phyloP scores from a whole-genome alignment of 2,888 invertebrate species.

The Brachyopa scutellaris region DNA sequence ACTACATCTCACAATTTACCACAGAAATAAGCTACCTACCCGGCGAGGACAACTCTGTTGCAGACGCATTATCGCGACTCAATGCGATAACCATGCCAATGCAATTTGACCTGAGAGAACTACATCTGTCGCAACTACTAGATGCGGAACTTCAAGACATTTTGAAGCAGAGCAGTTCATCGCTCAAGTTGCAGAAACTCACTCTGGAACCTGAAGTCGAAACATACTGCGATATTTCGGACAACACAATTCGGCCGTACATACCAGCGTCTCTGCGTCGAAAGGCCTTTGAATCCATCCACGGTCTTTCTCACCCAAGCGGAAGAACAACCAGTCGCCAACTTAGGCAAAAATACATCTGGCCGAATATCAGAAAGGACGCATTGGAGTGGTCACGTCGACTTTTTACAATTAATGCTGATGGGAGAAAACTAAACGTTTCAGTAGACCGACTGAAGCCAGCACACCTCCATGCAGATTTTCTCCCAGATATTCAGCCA shows the following conservation, averaged over 20 bases:
- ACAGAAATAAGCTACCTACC: constrained; percentile 24
- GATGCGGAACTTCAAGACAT: constrained; percentile 10
- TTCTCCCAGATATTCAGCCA: too few relatives aligned
- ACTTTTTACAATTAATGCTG: constrained; percentile 11
- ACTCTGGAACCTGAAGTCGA: background rate
- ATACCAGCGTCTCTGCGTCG: too few relatives aligned
- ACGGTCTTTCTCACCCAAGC: too few relatives aligned
- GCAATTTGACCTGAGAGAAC: too few relatives aligned
- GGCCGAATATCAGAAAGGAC: constrained; percentile 31
- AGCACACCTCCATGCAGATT: background rate
- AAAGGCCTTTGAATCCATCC: too few relatives aligned
- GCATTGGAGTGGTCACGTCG: constrained; percentile 33
- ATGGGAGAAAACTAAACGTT: constrained; percentile 16
- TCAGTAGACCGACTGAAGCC: constrained; percentile 39
- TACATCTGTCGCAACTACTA: too few relatives aligned
- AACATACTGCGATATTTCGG: constrained; percentile 43
- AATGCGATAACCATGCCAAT: constrained; percentile 31
- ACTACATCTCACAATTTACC: constrained; percentile 39
- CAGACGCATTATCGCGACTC: constrained; percentile 37
- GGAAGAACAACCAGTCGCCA: too few relatives aligned
- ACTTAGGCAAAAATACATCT: too few relatives aligned
- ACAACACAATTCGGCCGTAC: too few relatives aligned
- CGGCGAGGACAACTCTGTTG: constrained; percentile 35
- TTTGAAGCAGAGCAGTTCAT: constrained; percentile 4
- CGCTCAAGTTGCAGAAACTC: constrained; percentile 18